These are phyloP conservation scores for Chionodraco myersi DNA, from an alignment of 2,113 vertebrate species.

Conservation along the genomic window DNA sequence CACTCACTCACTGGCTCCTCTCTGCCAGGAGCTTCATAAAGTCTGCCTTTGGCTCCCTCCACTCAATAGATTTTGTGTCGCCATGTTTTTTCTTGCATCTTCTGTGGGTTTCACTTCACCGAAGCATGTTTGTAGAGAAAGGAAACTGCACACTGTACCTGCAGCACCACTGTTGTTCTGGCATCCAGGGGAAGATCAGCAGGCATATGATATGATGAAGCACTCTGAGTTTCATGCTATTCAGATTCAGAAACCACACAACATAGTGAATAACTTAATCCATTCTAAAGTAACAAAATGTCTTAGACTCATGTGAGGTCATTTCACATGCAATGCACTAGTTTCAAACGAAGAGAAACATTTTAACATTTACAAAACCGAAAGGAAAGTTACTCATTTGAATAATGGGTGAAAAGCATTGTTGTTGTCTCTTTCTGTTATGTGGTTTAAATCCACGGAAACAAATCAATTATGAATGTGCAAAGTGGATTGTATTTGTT, in stretches of 20 bases:
- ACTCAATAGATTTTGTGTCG: slow-evolving; percentile 49
- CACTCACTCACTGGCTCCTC: slow-evolving; percentile 64
- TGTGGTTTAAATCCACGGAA: slow-evolving; percentile 1
- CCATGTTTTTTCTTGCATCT: slow-evolving; percentile 30
- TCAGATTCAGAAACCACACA: not conserved
- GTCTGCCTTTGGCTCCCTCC: slow-evolving; percentile 43
- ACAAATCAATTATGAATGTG: slow-evolving; percentile 6
- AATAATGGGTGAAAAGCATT: not conserved
- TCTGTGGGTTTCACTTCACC: slow-evolving; percentile 13
- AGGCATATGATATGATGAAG: slow-evolving; percentile 1
- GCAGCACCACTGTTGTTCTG: not conserved
- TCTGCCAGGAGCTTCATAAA: slow-evolving; percentile 34
- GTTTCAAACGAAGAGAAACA: slow-evolving; percentile 5
- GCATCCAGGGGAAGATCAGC: not conserved
- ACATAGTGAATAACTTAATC: not conserved
- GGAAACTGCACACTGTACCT: slow-evolving; percentile 19
- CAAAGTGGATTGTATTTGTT: slow-evolving; percentile 1
- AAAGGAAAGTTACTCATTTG: not conserved
- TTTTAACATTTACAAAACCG: not conserved
- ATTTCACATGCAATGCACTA: too few relatives aligned
- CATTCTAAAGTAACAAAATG: not conserved
- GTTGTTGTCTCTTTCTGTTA: slow-evolving; percentile 7
- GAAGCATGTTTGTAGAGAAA: slow-evolving; percentile 12
- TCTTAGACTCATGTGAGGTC: not conserved
- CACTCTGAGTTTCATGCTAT: not conserved